Percentiles rank a stretch among this genome's conserved stretches.
Evolutionary conservation across 2,113 vertebrate genomes (phyloP).

Genomic region (Bostrychus sinensis): DNA sequence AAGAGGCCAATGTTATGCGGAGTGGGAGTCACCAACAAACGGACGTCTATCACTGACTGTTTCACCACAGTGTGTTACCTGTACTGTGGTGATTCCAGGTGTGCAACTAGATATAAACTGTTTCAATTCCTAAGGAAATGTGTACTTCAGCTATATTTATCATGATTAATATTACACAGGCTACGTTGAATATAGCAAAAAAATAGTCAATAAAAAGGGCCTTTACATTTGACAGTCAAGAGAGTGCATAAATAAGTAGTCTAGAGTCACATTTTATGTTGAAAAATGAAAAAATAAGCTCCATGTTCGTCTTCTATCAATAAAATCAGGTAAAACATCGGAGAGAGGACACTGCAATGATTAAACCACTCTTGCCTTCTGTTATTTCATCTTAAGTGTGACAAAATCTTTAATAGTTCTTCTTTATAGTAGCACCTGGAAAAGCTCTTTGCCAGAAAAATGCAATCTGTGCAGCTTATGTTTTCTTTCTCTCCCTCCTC

Average conservation of each 20-base stretch:
- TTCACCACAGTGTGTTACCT: background rate
- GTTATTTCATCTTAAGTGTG: background rate
- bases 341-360: too few species aligned
- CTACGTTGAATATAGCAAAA: background rate
- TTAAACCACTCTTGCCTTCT: too few species aligned
- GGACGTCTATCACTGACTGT: constrained; percentile 29
- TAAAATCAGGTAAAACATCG: too few species aligned
- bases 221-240: constrained; percentile 19
- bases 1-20: constrained; percentile 19
- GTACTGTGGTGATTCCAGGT: background rate
- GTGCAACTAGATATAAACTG: background rate
- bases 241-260: constrained; percentile 35
- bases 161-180: background rate
- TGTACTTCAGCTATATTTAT: too few species aligned
- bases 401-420: background rate
- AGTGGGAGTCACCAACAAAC: constrained; percentile 37
- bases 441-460: constrained; percentile 10
- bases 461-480: constrained; percentile 34
- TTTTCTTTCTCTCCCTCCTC: constrained; percentile 33
- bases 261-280: constrained; percentile 18
- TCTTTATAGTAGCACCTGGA: constrained; percentile 19
- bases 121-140: too few species aligned
- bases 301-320: constrained; percentile 27
- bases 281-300: too few species aligned
- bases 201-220: background rate